Conservation (phyloP, 2,113 vertebrate genomes). For the Speoplatyrhinus poulsoni region DNA sequence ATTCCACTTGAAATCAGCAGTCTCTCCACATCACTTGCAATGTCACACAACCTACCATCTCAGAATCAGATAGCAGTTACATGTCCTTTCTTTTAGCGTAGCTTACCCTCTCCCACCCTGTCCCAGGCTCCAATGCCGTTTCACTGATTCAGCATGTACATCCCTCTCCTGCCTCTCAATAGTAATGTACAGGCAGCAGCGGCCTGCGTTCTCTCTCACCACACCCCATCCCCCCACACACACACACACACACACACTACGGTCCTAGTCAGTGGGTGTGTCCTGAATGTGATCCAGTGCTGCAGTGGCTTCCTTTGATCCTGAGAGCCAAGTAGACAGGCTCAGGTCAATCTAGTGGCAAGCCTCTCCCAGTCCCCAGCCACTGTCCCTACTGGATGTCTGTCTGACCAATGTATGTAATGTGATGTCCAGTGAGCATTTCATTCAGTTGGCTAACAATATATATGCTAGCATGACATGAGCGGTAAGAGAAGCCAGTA, state of each 20-base stretch:
- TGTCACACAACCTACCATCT: conserved; percentile 19
- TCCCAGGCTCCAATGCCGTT: conserved; percentile 57
- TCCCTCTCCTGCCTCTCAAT: conserved; percentile 32
- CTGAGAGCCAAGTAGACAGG: conserved; percentile 16
- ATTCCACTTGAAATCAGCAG: no score
- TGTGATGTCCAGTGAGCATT: conserved; percentile 69
- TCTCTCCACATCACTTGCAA: no score
- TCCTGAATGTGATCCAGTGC: conserved; percentile 37
- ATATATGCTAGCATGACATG: conserved; percentile 68
- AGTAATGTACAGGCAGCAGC: conserved; percentile 37
- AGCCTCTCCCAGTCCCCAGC: conserved; percentile 7
- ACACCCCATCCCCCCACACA: conserved; percentile 3
- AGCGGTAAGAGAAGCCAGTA: conserved; percentile 17
- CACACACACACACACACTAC: conserved; percentile 47
- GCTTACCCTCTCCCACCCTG: conserved; percentile 52
- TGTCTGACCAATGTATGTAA: conserved; percentile 59
- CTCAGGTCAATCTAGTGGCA: conserved; percentile 20
- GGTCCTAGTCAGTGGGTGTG: conserved; percentile 44
- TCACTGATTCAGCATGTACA: conserved; percentile 68
- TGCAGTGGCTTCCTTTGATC: conserved; percentile 43
- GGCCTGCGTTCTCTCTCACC: conserved; percentile 19
- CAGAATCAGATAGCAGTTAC: conserved; percentile 16
- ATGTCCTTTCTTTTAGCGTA: conserved; percentile 39
- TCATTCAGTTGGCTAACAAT: conserved; percentile 54
- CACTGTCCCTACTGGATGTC: conserved; percentile 6